Evolutionary conservation across 1,140 invertebrate species (phyloP), one percentile per base, ranked within the genome.

Genomic region (Rhizoglyphus robini): DNA sequence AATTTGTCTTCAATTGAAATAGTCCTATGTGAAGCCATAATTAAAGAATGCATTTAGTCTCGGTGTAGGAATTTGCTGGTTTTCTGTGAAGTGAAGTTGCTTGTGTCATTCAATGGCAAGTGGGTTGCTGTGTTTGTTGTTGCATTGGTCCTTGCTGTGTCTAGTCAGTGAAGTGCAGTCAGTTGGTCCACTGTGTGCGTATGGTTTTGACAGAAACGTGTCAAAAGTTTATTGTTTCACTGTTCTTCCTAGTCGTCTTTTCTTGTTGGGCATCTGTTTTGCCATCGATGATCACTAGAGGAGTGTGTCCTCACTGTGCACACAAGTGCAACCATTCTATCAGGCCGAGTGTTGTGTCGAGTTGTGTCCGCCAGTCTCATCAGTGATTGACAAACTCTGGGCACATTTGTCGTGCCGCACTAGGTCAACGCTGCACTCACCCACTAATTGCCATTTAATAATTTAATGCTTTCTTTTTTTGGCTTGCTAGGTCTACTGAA

Each of bases 121-220:
- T n/a, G n/a, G n/a, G n/a, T n/a, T n/a, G n/a, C n/a, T n/a, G n/a
- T n/a, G n/a, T n/a, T n/a, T n/a, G n/a, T n/a, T n/a, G n/a, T n/a
- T n/a, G n/a, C n/a, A n/a, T n/a, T n/a, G n/a, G n/a, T n/a, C n/a
- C n/a, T n/a, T n/a, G n/a, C n/a, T n/a, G n/a, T n/a, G n/a, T n/a
- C n/a, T n/a, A n/a, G 36, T 41, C 36, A 41, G 8, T 11, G 8
- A 27, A 54, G 51, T 54, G 8, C 51, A 15, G 51, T 25, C 23
- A 54, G 8, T 54, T 25, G 23, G 8, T 54, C 31, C 8, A 54
- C 51, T 8, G 23, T 54, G 51, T 15, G 31, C 8, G 51, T 54
- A 54, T 54, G 51, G 8, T 54, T 20, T 32, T 54, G 51, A 54
- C 51, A 54, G 8, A 54, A 54, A 54, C 51, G 8, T 54, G 51